Evolutionary conservation across 92 coral and sea anemone genomes (phyloP).

Genomic region (Montipora capitata): DNA sequence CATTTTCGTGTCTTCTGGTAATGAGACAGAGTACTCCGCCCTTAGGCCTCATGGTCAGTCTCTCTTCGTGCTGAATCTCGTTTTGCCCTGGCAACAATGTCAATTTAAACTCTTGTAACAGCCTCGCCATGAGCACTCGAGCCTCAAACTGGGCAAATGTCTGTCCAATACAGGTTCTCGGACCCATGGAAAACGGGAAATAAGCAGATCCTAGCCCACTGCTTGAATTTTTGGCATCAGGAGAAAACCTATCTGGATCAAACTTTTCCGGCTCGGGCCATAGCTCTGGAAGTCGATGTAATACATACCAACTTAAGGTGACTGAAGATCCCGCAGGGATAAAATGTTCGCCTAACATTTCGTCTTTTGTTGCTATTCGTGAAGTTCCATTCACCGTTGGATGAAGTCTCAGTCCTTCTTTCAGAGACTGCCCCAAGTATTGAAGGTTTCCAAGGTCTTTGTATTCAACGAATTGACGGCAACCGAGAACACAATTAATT

Average conservation of each 20-base stretch:
- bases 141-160: no score
- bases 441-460: slow-evolving; percentile 89
- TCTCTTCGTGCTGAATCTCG: slow-evolving; percentile 56
- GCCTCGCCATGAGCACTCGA: no score
- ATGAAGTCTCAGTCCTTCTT: slow-evolving; percentile 84
- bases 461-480: slow-evolving; percentile 71
- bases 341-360: slow-evolving; percentile 76
- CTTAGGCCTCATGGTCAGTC: slow-evolving; percentile 84
- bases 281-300: slow-evolving; percentile 53
- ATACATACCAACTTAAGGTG: slow-evolving; percentile 22
- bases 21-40: slow-evolving; percentile 86
- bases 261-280: no score
- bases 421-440: slow-evolving; percentile 86
- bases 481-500: slow-evolving; percentile 79
- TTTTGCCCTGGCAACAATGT: no score
- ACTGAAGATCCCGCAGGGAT: slow-evolving; percentile 81
- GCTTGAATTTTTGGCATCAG: background rate
- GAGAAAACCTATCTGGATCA: no score
- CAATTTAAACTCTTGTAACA: no score
- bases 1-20: slow-evolving; percentile 27
- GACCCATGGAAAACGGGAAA: no score
- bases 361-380: slow-evolving; percentile 64
- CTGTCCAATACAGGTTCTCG: no score
- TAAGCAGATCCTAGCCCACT: slow-evolving; percentile 43
- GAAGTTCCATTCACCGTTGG: slow-evolving; percentile 76